Evolutionary conservation across 2,113 vertebrate species (phyloP), one percentile per base, ranked within the genome.

Genomic region (Promerops cafer): DNA sequence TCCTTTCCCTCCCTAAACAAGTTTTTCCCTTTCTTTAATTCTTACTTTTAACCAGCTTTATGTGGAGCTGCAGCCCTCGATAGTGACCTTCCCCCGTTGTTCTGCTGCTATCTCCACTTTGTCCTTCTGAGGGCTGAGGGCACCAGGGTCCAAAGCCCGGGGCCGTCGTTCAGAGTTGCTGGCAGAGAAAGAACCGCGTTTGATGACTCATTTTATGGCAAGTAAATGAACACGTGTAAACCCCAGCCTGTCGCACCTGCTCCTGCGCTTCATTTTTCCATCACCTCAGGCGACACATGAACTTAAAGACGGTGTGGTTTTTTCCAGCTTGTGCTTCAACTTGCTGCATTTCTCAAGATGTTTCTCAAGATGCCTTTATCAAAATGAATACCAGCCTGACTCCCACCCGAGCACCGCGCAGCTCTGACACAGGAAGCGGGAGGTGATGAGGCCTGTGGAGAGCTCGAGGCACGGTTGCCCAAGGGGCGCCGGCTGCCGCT

Each of bases 111-210:
- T 28, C 17, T 57, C 68, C 66, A 16, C 28, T 30, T 30, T 33
- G 64, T 56, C 33, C 53, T 53, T 18, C 61, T 1, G 2, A 39
- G 2, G 10, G 65, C 77, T 24, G 70, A 15, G 39, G 18, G 61
- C 4, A 4, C 4, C 3, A 2, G 28, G 33, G 49, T 27, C 45
- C n/a, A 2, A 11, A 37, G 35, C 19, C 2, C 2, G 22, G 15
- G 18, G 26, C 17, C 50, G 7, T 13, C 2, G 3, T 17, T 50
- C 24, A 4, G 80, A 69, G 50, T 12, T 0, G 16, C 63, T 45
- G 56, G 7, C 42, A 74, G 33, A 7, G 21, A 21, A 20, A 57
- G 9, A 5, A 13, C n/a, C 16, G 13, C 3, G 0, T 24, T 65
- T 13, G 10, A 27, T 16, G 50, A 44, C 13, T 53, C 35, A 75